A percentile compares a stretch with the other conserved stretches of the same genome.
These are phyloP conservation scores for Pelusios castaneus DNA, from an alignment of 2,113 vertebrate genomes.

Conservation along the genomic window DNA sequence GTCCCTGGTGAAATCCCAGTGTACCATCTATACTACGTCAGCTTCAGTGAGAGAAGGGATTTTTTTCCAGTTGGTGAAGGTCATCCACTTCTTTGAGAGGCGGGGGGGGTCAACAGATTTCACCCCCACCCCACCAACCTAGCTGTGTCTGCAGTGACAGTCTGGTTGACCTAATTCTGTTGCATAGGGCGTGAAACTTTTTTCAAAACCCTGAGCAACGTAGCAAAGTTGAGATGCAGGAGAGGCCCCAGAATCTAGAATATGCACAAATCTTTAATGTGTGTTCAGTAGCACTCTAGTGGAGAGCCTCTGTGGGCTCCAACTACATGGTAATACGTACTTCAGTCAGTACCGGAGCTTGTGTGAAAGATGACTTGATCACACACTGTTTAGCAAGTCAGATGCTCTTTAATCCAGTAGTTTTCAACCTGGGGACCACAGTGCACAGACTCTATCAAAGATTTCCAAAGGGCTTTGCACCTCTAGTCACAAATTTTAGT, in stretches of 20 bases:
- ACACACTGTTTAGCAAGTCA: neutral
- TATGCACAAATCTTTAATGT: constrained; percentile 55
- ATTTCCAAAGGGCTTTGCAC: neutral
- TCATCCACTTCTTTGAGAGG: neutral
- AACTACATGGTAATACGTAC: constrained; percentile 55
- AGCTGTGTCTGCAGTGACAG: neutral
- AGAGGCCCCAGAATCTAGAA: constrained; percentile 60
- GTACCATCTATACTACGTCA: neutral
- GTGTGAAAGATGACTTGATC: constrained; percentile 46
- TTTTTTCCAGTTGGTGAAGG: neutral
- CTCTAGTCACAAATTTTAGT: no score
- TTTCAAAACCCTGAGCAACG: neutral
- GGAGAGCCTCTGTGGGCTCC: constrained; percentile 61
- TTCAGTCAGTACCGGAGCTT: constrained; percentile 56
- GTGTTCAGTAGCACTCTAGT: constrained; percentile 59
- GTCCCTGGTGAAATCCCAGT: neutral
- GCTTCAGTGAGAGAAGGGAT: neutral
- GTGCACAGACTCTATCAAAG: no score
- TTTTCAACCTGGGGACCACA: no score
- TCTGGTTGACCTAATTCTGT: neutral
- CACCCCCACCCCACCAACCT: neutral
- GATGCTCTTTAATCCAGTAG: neutral
- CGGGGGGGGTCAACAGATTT: neutral
- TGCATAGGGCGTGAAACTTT: neutral
- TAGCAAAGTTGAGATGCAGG: neutral